phyloP scores from a whole-genome alignment of 2,113 vertebrate genomes.

The Todiramphus chloris region DNA sequence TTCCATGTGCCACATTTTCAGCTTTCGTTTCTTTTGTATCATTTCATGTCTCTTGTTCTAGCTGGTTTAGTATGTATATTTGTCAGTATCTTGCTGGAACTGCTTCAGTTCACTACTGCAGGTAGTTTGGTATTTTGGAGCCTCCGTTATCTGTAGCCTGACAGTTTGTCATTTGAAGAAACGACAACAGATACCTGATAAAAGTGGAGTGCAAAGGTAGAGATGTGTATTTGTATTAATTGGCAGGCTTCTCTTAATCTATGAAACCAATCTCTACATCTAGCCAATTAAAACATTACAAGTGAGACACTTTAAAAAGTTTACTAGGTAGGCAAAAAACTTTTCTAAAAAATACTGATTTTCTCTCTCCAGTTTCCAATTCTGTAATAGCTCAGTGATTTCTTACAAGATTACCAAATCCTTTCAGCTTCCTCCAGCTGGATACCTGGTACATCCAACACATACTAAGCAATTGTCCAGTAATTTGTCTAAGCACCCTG shows the following conservation, averaged over 20 bases:
- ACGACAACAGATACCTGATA: not conserved
- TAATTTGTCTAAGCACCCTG: not conserved
- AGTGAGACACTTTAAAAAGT: not conserved
- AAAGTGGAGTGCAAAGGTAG: not conserved
- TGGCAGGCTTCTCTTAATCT: not conserved
- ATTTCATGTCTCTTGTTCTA: slow-evolving; percentile 47
- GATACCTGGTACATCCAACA: not conserved
- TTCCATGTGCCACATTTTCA: slow-evolving; percentile 42
- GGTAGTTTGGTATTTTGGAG: slow-evolving; percentile 29
- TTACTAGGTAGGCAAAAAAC: not conserved
- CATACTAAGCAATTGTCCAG: not conserved
- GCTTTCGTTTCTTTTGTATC: slow-evolving; percentile 56
- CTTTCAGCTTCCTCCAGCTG: not conserved
- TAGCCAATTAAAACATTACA: not conserved
- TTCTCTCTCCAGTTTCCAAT: not conserved
- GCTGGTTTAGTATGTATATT: slow-evolving; percentile 48
- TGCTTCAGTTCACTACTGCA: slow-evolving; percentile 37
- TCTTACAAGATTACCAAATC: not conserved
- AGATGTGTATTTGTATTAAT: not conserved
- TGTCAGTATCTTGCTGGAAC: slow-evolving; percentile 27
- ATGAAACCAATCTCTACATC: not conserved
- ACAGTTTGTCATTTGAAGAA: not conserved
- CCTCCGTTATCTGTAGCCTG: slow-evolving; percentile 8
- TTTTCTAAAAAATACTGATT: not conserved
- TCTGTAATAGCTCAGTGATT: not conserved